These are phyloP conservation scores for Tor tambroides DNA, from an alignment of 2,113 vertebrate genomes.

Conservation along the genomic window DNA sequence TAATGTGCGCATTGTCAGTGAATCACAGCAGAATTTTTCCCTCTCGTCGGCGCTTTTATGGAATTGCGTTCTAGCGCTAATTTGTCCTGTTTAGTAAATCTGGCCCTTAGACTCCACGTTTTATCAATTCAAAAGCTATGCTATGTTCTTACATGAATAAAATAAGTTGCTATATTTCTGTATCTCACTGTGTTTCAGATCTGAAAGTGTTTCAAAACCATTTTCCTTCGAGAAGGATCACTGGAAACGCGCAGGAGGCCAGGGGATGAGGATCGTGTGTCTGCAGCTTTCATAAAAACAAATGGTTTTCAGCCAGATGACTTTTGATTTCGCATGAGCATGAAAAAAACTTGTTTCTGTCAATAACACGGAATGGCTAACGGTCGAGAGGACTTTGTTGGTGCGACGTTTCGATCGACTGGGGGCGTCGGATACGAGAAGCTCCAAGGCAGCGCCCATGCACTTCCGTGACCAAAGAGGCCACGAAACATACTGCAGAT, in stretches of 20 bases:
- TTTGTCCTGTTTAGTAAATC: no score
- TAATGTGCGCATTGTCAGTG: no score
- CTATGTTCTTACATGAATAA: no score
- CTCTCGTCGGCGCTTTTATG: no score
- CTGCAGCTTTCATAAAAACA: constrained; percentile 88
- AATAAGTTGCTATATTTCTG: neutral
- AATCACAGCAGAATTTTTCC: no score
- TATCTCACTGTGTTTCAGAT: constrained; percentile 58
- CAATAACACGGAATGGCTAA: constrained; percentile 72
- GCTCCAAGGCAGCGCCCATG: constrained; percentile 66
- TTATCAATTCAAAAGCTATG: no score
- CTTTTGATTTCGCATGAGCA: constrained; percentile 98
- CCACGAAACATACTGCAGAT: constrained; percentile 68
- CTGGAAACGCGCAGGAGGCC: constrained; percentile 70
- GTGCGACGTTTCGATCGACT: constrained; percentile 43
- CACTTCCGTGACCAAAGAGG: constrained; percentile 77
- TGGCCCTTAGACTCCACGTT: no score
- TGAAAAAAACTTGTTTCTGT: constrained; percentile 83
- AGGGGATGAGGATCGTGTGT: constrained; percentile 74
- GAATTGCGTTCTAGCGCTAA: no score
- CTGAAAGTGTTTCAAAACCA: constrained; percentile 61
- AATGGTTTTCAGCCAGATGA: constrained; percentile 84
- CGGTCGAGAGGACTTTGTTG: constrained; percentile 70
- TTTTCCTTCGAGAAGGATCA: constrained; percentile 74
- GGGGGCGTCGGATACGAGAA: constrained; percentile 4